Percentiles rank a stretch among this genome's conserved stretches.
Evolutionary conservation across 1,140 invertebrate genomes (phyloP).

Genomic region (Cyrtorhinus lividipennis): DNA sequence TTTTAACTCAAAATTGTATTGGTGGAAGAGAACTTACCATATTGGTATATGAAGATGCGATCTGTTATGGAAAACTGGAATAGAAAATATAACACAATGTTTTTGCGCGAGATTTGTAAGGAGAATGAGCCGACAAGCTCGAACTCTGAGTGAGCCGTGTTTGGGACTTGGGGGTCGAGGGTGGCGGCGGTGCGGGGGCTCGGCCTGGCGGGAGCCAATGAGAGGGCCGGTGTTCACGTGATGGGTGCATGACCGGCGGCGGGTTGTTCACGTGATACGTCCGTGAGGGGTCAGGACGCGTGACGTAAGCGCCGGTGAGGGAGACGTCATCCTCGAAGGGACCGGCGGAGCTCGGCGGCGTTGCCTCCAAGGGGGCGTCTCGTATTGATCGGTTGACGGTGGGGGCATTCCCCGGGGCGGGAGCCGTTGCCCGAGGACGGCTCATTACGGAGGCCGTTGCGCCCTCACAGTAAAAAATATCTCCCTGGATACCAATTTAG

Average conservation of each 20-base stretch:
- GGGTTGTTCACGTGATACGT: neutral
- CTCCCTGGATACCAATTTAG: too few species aligned
- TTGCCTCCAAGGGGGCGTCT: neutral
- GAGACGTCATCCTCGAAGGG: neutral
- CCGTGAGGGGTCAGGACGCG: neutral
- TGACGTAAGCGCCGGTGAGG: neutral
- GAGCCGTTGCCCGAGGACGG: too few species aligned
- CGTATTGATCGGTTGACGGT: too few species aligned
- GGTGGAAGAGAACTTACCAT: neutral
- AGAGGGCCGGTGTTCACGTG: neutral
- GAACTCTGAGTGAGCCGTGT: neutral
- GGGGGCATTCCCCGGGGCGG: too few species aligned
- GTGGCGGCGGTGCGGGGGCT: neutral
- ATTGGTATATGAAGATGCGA: neutral
- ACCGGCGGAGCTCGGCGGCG: neutral
- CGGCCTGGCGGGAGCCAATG: neutral
- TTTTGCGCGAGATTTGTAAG: neutral
- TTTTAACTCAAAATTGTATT: too few species aligned
- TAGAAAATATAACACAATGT: too few species aligned
- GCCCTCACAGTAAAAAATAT: too few species aligned
- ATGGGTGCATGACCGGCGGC: neutral
- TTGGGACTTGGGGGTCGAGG: neutral
- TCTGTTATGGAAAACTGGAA: too few species aligned
- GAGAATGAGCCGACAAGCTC: neutral
- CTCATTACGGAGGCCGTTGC: too few species aligned